Evolutionary conservation across 2,797 vertebrate genomes (phyloP), one percentile per base, ranked within the genome.

Genomic region (Ataeniobius toweri): DNA sequence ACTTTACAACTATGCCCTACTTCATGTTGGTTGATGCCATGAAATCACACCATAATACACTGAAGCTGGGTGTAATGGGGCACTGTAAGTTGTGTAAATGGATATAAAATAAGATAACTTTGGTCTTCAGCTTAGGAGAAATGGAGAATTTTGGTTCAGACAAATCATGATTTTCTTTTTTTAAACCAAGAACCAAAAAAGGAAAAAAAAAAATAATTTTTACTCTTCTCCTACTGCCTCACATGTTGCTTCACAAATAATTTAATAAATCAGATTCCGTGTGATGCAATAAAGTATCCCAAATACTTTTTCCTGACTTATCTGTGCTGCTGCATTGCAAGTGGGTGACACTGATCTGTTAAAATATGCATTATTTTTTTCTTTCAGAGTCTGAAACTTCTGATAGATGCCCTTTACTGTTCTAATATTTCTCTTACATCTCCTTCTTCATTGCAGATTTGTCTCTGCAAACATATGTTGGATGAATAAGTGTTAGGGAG

Each of bases 401-500:
- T 41, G 24, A 24, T n/a, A 46, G 10, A n/a, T 8, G 12, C 26
- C 58, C 58, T 59, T 13, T 26, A 59, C 58, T 14, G 1, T 59
- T 26, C 13, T 10, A 26, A 26, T 26, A 28, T 59, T 59, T 59
- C n/a, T 28, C 7, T 28, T 14, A 28, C n/a, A 36, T 36, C 14
- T 53, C 22, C 1, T 7, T 53, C 61, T 61, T 65, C 4, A 28
- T 56, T 51, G 46, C 26, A 67, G 2, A 44, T 75, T 59, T 48
- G 56, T 44, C 55, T 59, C 14, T 46, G 56, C 41, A 74, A 61
- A 28, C n/a, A n/a, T n/a, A 36, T 31, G 51, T 2, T 31, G 26
- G 10, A 6, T 28, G 41, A 59, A 7, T 18, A 9, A 41, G 81
- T 74, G 67, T 80, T 12, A 69, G 90, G 91, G 91, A 91, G 91